These are phyloP conservation scores for Naja naja DNA, from an alignment of 2,113 vertebrate species.

Conservation along the genomic window DNA sequence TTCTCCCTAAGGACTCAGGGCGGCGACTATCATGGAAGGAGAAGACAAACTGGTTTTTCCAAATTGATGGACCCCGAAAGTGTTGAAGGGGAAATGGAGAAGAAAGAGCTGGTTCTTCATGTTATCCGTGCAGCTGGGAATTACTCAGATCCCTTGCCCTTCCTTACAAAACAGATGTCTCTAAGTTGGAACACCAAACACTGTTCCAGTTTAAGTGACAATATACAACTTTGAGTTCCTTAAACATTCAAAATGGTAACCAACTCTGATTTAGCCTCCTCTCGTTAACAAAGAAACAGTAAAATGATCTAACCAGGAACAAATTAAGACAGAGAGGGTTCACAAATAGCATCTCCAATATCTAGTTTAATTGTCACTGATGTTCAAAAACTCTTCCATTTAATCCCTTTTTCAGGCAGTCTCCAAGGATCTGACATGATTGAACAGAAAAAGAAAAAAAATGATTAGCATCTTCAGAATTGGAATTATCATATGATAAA, in stretches of 20 bases:
- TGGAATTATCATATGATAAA: not conserved
- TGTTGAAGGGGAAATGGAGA: not conserved
- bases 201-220: not conserved
- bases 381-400: not conserved
- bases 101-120: not conserved
- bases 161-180: not conserved
- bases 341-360: not conserved
- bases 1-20: no score
- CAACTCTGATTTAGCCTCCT: not conserved
- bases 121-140: not conserved
- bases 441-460: not conserved
- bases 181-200: not conserved
- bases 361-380: not conserved
- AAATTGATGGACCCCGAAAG: not conserved
- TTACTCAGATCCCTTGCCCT: not conserved
- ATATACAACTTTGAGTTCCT: not conserved
- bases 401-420: not conserved
- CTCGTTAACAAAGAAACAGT: not conserved
- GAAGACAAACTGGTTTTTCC: not conserved
- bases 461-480: not conserved
- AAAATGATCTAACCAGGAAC: not conserved
- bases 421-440: not conserved
- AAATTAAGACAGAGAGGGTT: not conserved
- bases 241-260: not conserved
- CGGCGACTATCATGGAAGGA: not conserved